Evolutionary conservation across 2,113 vertebrate genomes (phyloP), one percentile per base, ranked within the genome.

Genomic region (Solea senegalensis): DNA sequence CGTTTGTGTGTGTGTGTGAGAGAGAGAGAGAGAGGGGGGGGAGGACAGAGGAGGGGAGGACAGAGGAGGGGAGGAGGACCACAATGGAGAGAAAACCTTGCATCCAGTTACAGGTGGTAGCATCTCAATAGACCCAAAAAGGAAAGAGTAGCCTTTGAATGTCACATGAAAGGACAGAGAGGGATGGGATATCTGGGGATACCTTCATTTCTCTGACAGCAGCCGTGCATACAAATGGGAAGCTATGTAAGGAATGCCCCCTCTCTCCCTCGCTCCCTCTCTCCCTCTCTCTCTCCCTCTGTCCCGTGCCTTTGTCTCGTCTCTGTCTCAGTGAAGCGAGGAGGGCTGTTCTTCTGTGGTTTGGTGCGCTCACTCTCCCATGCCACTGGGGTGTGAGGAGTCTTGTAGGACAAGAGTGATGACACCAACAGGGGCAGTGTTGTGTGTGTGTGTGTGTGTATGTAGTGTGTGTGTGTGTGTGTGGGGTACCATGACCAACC

Each of bases 401-500:
- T 86, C 92, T 90, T 93, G 95, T 94, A 92, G 69, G 72, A 94
- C 94, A 95, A 95, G 94, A 95, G 91, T 91, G 95, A 95, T 95
- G 94, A 91, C 81, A 85, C 91, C 65, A 71, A 83, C 75, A 83
- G 88, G 83, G 86, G 81, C 65, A 66, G 61, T 40, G 39, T 15
- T 71, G 39, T 64, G 69, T 66, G 73, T 67, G 53, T 68, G 62
- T 56, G 61, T 52, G 62, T 71, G 39, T 64, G 69, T 66, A 70
- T 67, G 53, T 68, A 45, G 62, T 56, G 61, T 21, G 52, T 71
- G 39, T 64, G 69, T 66, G 73, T 67, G 53, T 68, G 62, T 56
- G 61, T 21, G 52, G 74, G 71, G 82, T 78, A 83, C 79, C 67
- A 65, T 78, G 83, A 85, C 88, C 70, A 64, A 84, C 79, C 90